Conservation (phyloP, 2,797 vertebrate species). For the Poecilia velifera region DNA sequence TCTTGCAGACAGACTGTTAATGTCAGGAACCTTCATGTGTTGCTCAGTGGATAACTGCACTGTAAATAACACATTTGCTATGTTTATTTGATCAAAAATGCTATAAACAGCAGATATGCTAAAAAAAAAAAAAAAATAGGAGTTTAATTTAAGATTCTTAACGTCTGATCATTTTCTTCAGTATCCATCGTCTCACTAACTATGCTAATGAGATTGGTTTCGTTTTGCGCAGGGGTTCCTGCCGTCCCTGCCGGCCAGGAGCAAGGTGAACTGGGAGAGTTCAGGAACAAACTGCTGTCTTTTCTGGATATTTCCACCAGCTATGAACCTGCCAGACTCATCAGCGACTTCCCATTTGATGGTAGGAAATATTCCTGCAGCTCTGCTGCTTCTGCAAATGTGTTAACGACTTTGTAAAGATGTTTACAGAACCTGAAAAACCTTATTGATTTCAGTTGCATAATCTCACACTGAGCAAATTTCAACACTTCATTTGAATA, state of each 20-base stretch:
- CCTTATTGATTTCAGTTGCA: background rate
- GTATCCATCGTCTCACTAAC: background rate
- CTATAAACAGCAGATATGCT: background rate
- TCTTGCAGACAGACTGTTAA: background rate
- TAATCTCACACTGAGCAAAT: background rate
- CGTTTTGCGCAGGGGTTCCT: constrained; percentile 75
- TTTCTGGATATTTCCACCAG: constrained; percentile 91
- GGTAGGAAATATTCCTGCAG: constrained; percentile 79
- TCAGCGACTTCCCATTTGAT: constrained; percentile 98
- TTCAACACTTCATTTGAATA: background rate
- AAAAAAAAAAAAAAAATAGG: background rate
- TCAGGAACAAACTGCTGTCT: constrained; percentile 88
- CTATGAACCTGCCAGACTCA: constrained; percentile 92
- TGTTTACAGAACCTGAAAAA: background rate
- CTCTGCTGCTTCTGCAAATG: background rate
- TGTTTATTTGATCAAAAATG: background rate
- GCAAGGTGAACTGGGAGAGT: constrained; percentile 90
- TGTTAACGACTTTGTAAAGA: background rate
- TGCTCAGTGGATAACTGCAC: background rate
- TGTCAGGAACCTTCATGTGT: background rate
- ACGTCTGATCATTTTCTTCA: background rate
- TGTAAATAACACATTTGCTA: background rate
- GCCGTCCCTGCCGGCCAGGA: constrained; percentile 91
- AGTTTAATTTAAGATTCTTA: background rate
- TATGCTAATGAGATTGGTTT: background rate